A percentile compares a stretch with the other conserved stretches of the same genome.
phyloP scores from a whole-genome alignment of 2,888 invertebrate genomes.

The Scotopteryx bipunctaria region DNA sequence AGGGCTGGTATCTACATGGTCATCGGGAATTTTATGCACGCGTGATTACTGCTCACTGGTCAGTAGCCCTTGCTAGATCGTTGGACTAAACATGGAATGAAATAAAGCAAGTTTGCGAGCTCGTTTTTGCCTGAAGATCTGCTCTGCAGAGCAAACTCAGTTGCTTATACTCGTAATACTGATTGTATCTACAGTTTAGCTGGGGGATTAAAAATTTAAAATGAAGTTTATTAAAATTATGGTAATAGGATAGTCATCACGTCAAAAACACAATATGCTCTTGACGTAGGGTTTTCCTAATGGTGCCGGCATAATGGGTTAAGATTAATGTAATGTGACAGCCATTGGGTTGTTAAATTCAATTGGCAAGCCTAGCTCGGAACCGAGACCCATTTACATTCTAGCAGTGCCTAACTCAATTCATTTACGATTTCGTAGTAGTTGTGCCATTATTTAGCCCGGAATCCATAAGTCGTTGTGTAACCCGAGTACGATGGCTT shows the following conservation, averaged over 20 bases:
- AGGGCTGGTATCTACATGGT: slow-evolving; percentile 29
- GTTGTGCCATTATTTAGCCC: slow-evolving; percentile 31
- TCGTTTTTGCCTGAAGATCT: background rate
- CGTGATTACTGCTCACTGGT: slow-evolving; percentile 14
- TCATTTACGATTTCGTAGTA: slow-evolving; percentile 29
- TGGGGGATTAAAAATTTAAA: too few relatives aligned
- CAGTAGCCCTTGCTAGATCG: slow-evolving; percentile 3
- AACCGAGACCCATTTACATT: slow-evolving; percentile 29
- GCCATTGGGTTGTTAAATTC: slow-evolving; percentile 28
- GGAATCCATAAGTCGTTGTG: slow-evolving; percentile 22
- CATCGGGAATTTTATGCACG: slow-evolving; percentile 27
- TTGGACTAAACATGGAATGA: too few relatives aligned
- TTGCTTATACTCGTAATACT: too few relatives aligned
- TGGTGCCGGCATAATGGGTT: slow-evolving; percentile 1
- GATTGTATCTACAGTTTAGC: too few relatives aligned
- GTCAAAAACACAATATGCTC: background rate
- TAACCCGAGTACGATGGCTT: slow-evolving; percentile 31
- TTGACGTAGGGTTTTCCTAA: background rate
- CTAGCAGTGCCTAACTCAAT: slow-evolving; percentile 26
- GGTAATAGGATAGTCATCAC: background rate
- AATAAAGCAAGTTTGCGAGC: too few relatives aligned
- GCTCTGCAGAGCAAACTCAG: too few relatives aligned
- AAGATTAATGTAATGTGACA: slow-evolving; percentile 5
- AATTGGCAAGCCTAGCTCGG: slow-evolving; percentile 22
- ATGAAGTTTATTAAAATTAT: too few relatives aligned